phyloP scores from a whole-genome alignment of 1,140 invertebrate genomes.

The Eupeodes corollae region DNA sequence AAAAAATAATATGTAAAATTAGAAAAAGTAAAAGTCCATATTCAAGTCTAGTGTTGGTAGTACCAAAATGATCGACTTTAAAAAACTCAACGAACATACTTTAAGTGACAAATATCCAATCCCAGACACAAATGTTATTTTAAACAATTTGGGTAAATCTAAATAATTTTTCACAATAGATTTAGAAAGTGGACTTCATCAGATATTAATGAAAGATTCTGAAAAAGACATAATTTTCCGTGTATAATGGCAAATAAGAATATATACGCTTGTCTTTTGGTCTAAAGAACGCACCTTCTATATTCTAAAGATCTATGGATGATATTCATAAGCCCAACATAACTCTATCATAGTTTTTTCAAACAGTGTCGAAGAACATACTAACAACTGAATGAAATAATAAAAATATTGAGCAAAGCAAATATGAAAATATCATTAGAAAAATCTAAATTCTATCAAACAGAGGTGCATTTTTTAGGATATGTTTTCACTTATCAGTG shows the following conservation, averaged over 20 bases:
- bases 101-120: conserved; percentile 11
- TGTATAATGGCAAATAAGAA: conserved; percentile 11
- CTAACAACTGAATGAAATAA: background rate
- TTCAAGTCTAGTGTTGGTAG: conserved; percentile 9
- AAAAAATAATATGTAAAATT: background rate
- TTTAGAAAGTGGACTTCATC: conserved; percentile 15
- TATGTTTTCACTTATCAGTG: conserved; percentile 1
- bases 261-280: conserved; percentile 30
- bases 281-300: conserved; percentile 31
- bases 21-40: background rate
- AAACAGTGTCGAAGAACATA: conserved; percentile 19
- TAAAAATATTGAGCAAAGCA: background rate
- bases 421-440: conserved; percentile 2
- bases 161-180: conserved; percentile 16
- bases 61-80: conserved; percentile 5
- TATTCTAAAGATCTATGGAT: conserved; percentile 39
- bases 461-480: background rate
- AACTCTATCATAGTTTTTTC: conserved; percentile 23
- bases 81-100: conserved; percentile 8
- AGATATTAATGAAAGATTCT: conserved; percentile 10
- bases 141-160: conserved; percentile 11
- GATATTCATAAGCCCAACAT: conserved; percentile 13
- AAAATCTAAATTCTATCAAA: conserved; percentile 3
- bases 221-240: conserved; percentile 13
- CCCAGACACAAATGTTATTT: conserved; percentile 13